Conservation (phyloP, 2,888 invertebrate genomes). For the Malacosoma neustria region DNA sequence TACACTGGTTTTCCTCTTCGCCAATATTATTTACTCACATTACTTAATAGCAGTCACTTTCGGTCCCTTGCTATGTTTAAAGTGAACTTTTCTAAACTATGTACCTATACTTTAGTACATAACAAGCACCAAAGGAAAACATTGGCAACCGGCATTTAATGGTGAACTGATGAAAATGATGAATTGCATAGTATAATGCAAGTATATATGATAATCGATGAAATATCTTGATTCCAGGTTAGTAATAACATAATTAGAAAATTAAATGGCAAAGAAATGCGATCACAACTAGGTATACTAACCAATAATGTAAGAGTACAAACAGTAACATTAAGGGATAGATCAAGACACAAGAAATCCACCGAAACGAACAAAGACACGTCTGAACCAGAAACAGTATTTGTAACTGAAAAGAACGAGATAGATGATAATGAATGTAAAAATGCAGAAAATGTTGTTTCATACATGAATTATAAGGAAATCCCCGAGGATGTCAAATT, state of each 20-base stretch:
- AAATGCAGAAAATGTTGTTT: background rate
- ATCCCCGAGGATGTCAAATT: background rate
- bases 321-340: background rate
- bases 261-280: background rate
- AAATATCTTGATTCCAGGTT: no score
- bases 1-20: no score
- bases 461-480: background rate
- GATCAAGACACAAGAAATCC: background rate
- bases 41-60: no score
- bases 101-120: no score
- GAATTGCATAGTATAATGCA: no score
- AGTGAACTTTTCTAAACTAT: no score
- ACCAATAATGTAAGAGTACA: background rate
- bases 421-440: background rate
- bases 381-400: background rate
- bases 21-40: no score
- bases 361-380: background rate
- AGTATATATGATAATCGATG: no score
- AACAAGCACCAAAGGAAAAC: no score
- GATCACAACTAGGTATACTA: background rate
- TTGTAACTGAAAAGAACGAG: background rate
- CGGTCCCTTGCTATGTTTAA: no score
- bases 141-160: no score
- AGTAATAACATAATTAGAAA: background rate
- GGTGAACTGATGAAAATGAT: no score